These are phyloP conservation scores for Aphrocallistes beatrix DNA, from an alignment of 37 sponge, comb jelly and placozoan species.

Conservation along the genomic window DNA sequence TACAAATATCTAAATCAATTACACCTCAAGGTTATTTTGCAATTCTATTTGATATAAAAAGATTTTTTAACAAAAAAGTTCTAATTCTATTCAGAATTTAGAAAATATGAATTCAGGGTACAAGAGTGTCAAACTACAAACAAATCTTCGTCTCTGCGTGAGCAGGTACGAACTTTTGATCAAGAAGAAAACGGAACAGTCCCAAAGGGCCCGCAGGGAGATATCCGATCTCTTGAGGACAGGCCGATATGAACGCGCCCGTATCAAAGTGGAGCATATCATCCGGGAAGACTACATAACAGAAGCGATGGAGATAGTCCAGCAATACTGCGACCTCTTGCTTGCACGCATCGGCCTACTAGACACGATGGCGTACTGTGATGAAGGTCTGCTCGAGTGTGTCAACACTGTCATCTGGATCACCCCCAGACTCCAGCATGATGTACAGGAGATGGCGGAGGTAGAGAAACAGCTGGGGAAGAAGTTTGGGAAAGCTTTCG, in stretches of 20 bases:
- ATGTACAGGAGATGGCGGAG: slow-evolving; percentile 63
- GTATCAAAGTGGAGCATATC: slow-evolving; percentile 93
- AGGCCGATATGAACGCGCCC: slow-evolving; percentile 73
- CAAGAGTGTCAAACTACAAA: slow-evolving; percentile 68
- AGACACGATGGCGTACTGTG: slow-evolving; percentile 82
- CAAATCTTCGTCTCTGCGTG: slow-evolving; percentile 65
- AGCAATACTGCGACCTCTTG: slow-evolving; percentile 93
- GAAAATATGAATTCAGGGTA: slow-evolving; percentile 24
- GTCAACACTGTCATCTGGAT: slow-evolving; percentile 93
- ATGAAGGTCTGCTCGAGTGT: slow-evolving; percentile 66
- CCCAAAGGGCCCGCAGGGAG: slow-evolving; percentile 90
- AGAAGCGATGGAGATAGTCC: slow-evolving; percentile 91
- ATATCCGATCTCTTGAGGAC: slow-evolving; percentile 92
- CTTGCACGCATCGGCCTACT: slow-evolving; percentile 89
- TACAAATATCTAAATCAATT: too few relatives aligned
- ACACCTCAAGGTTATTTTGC: too few relatives aligned
- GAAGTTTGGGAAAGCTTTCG: slow-evolving; percentile 90
- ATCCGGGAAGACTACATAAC: slow-evolving; percentile 96
- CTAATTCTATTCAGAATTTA: neutral
- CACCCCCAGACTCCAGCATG: slow-evolving; percentile 72
- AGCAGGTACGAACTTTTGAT: slow-evolving; percentile 89
- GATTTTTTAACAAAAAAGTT: too few relatives aligned
- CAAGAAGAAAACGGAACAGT: slow-evolving; percentile 96
- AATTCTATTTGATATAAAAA: too few relatives aligned
- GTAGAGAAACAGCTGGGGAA: slow-evolving; percentile 43